These are phyloP conservation scores for Spialia ferax DNA, from an alignment of 2,888 invertebrate species.

Conservation along the genomic window DNA sequence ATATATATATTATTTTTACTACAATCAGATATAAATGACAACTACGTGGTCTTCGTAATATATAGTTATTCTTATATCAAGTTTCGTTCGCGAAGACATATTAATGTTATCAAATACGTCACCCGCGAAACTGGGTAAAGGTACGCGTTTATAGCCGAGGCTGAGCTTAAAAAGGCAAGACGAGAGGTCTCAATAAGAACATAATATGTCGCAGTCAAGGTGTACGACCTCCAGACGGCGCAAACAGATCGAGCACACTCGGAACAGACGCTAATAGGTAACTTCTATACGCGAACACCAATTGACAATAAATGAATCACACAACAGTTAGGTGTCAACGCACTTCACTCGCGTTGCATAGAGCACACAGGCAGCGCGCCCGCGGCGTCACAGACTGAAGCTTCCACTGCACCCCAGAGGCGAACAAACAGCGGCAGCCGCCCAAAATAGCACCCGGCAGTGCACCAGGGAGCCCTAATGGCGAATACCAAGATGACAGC, in stretches of 20 bases:
- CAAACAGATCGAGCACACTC: constrained; percentile 69
- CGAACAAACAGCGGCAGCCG: constrained; percentile 71
- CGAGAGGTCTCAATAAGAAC: constrained; percentile 72
- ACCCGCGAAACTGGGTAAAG: constrained; percentile 77
- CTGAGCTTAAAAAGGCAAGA: constrained; percentile 78
- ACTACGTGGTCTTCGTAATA: constrained; percentile 89
- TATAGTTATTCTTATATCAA: constrained; percentile 90
- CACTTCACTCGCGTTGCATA: constrained; percentile 78
- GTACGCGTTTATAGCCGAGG: constrained; percentile 75
- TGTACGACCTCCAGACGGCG: constrained; percentile 67
- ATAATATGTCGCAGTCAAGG: constrained; percentile 78
- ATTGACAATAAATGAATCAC: constrained; percentile 78
- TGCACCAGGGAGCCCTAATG: constrained; percentile 77
- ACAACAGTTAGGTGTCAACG: constrained; percentile 83
- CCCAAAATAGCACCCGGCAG: constrained; percentile 84
- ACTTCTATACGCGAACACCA: constrained; percentile 60
- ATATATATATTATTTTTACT: too few species aligned
- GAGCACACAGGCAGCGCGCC: constrained; percentile 58
- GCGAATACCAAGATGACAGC: constrained; percentile 66
- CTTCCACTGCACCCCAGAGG: constrained; percentile 72
- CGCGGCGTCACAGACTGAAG: constrained; percentile 72
- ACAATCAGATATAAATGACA: constrained; percentile 87
- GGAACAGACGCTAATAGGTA: constrained; percentile 74
- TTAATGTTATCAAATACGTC: constrained; percentile 60
- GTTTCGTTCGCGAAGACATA: constrained; percentile 88